These are phyloP conservation scores for Hypsopygia costalis DNA, from an alignment of 2,888 invertebrate genomes.

Conservation along the genomic window DNA sequence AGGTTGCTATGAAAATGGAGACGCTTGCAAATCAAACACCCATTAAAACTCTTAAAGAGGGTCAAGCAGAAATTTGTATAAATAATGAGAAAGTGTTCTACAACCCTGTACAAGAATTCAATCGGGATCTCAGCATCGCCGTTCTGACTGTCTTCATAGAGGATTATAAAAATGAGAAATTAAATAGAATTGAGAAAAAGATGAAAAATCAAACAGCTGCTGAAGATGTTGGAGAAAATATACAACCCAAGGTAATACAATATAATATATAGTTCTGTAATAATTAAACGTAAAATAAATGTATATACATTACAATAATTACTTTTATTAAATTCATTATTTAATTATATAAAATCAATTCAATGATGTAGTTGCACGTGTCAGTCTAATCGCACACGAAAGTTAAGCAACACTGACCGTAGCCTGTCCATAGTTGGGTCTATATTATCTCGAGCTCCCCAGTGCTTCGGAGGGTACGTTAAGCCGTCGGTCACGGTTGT, in stretches of 20 bases:
- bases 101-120: slow-evolving; percentile 99
- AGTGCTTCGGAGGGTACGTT: too few relatives aligned
- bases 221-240: slow-evolving; percentile 15
- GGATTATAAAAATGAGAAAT: slow-evolving; percentile 57
- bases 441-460: too few relatives aligned
- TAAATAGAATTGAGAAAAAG: slow-evolving; percentile 33
- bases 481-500: too few relatives aligned
- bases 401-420: too few relatives aligned
- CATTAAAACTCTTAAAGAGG: slow-evolving; percentile 83
- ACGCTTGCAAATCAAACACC: slow-evolving; percentile 20
- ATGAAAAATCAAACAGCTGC: slow-evolving; percentile 24
- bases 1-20: slow-evolving; percentile 52
- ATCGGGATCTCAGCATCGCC: slow-evolving; percentile 94
- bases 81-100: slow-evolving; percentile 93
- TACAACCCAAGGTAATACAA: slow-evolving; percentile 21
- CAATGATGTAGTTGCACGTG: too few relatives aligned
- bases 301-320: too few relatives aligned
- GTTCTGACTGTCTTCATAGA: slow-evolving; percentile 85
- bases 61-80: slow-evolving; percentile 87
- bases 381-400: too few relatives aligned
- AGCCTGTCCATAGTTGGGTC: too few relatives aligned
- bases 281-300: too few relatives aligned
- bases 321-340: too few relatives aligned
- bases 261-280: too few relatives aligned
- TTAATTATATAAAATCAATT: too few relatives aligned